Conservation (phyloP, 2,888 invertebrate species). For the Lasioglossum villosulum region DNA sequence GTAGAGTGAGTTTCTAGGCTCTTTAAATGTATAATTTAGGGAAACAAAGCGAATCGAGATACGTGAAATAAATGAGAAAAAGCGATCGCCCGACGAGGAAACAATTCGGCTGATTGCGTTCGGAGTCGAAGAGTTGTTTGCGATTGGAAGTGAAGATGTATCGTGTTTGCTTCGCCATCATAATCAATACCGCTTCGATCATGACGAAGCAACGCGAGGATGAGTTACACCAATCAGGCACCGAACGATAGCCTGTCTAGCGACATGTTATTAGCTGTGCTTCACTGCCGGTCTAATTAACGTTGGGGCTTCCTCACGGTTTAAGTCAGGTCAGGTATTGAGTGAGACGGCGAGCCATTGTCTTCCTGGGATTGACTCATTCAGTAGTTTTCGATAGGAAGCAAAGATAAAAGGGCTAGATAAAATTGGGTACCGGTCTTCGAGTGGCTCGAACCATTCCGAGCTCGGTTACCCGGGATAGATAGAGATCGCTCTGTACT, state of each 20-base stretch:
- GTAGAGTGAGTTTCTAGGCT: too few relatives aligned
- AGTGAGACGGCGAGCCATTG: slow-evolving; percentile 48
- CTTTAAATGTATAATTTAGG: background rate
- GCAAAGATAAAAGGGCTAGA: slow-evolving; percentile 42
- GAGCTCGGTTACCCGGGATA: slow-evolving; percentile 24
- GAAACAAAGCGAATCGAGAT: background rate
- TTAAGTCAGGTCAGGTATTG: slow-evolving; percentile 66
- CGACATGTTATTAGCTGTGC: slow-evolving; percentile 74
- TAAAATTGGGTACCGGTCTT: slow-evolving; percentile 38
- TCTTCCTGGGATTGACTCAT: slow-evolving; percentile 51
- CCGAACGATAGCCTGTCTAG: slow-evolving; percentile 62
- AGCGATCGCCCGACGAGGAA: background rate
- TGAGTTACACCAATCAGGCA: slow-evolving; percentile 68
- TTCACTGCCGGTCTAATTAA: slow-evolving; percentile 73
- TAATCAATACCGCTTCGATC: slow-evolving; percentile 61
- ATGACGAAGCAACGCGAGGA: slow-evolving; percentile 51
- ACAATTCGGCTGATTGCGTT: slow-evolving; percentile 15
- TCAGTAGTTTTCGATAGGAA: slow-evolving; percentile 48
- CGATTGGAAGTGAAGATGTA: background rate
- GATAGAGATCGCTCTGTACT: slow-evolving; percentile 43
- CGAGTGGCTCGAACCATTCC: slow-evolving; percentile 19
- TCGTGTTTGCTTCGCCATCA: slow-evolving; percentile 27
- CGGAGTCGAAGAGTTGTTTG: background rate
- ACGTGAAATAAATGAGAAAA: background rate
- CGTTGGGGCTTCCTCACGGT: slow-evolving; percentile 53